Evolutionary conservation across 2,888 invertebrate genomes (phyloP), one percentile per base, ranked within the genome.

Genomic region (Candidula unifasciata): DNA sequence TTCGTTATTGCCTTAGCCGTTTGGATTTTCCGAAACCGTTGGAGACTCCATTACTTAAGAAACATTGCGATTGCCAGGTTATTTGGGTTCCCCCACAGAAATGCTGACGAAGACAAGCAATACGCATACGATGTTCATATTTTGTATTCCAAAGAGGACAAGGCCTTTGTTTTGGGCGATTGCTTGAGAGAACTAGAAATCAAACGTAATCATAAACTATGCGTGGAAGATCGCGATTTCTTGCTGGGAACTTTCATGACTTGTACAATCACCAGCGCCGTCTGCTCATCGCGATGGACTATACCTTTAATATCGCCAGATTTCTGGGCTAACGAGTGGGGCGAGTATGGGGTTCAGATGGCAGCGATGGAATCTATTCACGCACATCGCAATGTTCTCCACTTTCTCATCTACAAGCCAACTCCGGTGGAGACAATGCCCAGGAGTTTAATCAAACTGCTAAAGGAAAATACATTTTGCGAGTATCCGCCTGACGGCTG

Each of bases 341-440:
- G 73, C 24, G 52, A 80, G 35, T 85, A 85, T 74, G 83, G 76
- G 16, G 54, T 85, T 24, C 83, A 85, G 80, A 85, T 85, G 83
- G 85, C 85, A 24, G 74, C 68, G 2, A 69, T 85, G 80, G 85
- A 85, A 71, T 54, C 54, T 10, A 30, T 21, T 2, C 68, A 80
- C 33, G 44, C 80, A 16, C 60, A 74, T 16, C 74, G 85, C 3
- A 27, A 76, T 57, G 83, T 85, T 33, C 82, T 85, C 33, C 79
- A 83, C 52, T 74, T 85, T 66, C 76, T 85, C 24, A 13, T 83
- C 10, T 80, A 83, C 52, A 73, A 80, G 52, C 69, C 73, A 16
- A 60, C 80, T 52, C 30, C 66, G 0, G 30, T 35, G 8, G 10
- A 80, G 3, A 35, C 54, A 16, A 52, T 85, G 57, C 68, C 83